Base-by-base conservation (phyloP, 2,888 invertebrate genomes). In the Brachynemurus nebulosus region DNA sequence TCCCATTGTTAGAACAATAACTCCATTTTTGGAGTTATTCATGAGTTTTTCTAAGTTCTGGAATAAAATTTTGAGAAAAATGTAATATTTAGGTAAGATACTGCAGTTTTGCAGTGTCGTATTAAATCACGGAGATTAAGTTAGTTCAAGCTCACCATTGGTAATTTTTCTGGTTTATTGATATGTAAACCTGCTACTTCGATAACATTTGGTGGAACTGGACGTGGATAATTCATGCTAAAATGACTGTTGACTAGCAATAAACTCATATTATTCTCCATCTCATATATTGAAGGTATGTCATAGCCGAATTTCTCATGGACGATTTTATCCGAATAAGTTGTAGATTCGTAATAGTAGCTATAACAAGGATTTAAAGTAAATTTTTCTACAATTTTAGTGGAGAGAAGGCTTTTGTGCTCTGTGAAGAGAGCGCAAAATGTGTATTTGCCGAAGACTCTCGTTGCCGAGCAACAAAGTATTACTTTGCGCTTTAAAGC, bases 1-100 rank as follows among this genome's bases (percentile, higher is more conserved):
- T 8, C 75, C 75, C 52, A 75, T 70, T 49, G 71, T 72, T 63
- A 74, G 70, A 55, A 71, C 74, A 45, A 76, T 69, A 18, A 73
- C 66, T 6, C 63, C 62, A 16, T 57, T 51, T 34, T 49, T 38
- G 14, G 54, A 50, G 17, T 52, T 51, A 25, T 55, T 48, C 41
- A 60, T 50, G 50, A 54, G 55, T 42, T 55, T 48, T 47, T 54
- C 49, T 33, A 56, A 45, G 50, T 56, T 45, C 55, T 57, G 9
- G n/a, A 34, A 34, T 6, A 12, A 34, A 34, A n/a, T n/a, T n/a
- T n/a, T n/a, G n/a, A n/a, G n/a, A 34, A 34, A 6, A 23, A n/a
- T n/a, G n/a, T n/a, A n/a, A 9, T 7, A 23, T 23, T 23, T 6
- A 23, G 6, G 23, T 7, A 7, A 23, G 23, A 23, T 23, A n/a